A percentile compares a stretch with the other conserved stretches of the same genome.
Evolutionary conservation across 2,113 vertebrate genomes (phyloP).

Genomic region (Argyrosomus japonicus): DNA sequence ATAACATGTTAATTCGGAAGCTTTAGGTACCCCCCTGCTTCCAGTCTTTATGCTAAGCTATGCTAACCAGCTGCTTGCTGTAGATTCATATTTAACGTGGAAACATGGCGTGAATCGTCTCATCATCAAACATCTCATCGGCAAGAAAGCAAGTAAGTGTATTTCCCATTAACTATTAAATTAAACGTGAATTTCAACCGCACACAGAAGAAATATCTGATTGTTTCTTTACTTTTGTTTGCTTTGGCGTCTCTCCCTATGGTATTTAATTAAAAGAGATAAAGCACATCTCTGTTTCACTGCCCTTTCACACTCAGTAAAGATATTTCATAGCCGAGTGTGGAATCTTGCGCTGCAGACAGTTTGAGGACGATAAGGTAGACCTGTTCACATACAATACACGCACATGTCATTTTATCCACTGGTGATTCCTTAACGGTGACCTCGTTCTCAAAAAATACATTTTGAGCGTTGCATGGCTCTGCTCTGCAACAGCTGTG

Average conservation of each 20-base stretch:
- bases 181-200: background rate
- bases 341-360: slow-evolving; percentile 8
- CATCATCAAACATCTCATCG: background rate
- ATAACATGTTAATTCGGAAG: too few relatives aligned
- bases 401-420: slow-evolving; percentile 34
- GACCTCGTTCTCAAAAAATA: slow-evolving; percentile 25
- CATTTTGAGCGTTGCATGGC: slow-evolving; percentile 1
- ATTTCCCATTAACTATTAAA: too few relatives aligned
- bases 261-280: slow-evolving; percentile 15
- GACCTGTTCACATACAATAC: slow-evolving; percentile 10
- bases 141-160: background rate
- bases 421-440: slow-evolving; percentile 5
- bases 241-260: slow-evolving; percentile 1
- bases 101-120: background rate
- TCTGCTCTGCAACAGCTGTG: slow-evolving; percentile 39
- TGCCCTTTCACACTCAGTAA: slow-evolving; percentile 11
- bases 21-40: background rate
- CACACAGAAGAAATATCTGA: background rate
- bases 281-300: slow-evolving; percentile 2
- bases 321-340: slow-evolving; percentile 31
- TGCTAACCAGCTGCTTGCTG: background rate
- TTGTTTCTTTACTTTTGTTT: background rate
- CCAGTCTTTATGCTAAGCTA: background rate
- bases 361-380: slow-evolving; percentile 9
- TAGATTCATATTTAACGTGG: background rate